phyloP scores from a whole-genome alignment of 1,140 invertebrate genomes.

The Riptortus pedestris region DNA sequence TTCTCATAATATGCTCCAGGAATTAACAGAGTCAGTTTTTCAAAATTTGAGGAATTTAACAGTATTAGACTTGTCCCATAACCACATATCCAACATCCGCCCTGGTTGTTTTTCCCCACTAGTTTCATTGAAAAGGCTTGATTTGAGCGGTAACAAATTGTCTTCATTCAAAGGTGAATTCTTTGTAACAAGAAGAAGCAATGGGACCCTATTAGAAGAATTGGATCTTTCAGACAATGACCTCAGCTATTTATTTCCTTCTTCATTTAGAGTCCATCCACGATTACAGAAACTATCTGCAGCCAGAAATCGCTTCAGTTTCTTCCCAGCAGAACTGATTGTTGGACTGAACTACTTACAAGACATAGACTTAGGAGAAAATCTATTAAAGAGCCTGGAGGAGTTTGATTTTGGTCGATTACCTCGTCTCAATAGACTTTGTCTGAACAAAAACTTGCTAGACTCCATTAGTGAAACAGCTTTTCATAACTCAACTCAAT shows the following conservation, averaged over 20 bases:
- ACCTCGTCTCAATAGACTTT: conserved; percentile 53
- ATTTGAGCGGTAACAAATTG: conserved; percentile 57
- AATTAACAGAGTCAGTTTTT: conserved; percentile 60
- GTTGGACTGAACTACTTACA: conserved; percentile 54
- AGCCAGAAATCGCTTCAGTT: conserved; percentile 62
- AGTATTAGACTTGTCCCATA: conserved; percentile 58
- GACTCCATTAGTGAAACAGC: conserved; percentile 72
- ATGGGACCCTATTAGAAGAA: conserved; percentile 51
- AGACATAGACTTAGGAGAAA: conserved; percentile 60
- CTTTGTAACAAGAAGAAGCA: conserved; percentile 51
- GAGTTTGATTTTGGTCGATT: conserved; percentile 75
- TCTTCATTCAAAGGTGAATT: conserved; percentile 68
- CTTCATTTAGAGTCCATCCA: conserved; percentile 71
- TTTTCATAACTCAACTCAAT: conserved; percentile 80
- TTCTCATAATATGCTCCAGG: conserved; percentile 53
- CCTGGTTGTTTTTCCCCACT: conserved; percentile 53
- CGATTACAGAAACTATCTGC: conserved; percentile 55
- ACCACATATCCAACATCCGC: conserved; percentile 64
- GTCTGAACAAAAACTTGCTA: conserved; percentile 62
- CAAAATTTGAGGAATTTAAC: conserved; percentile 60
- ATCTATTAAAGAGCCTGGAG: conserved; percentile 62
- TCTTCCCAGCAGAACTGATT: conserved; percentile 71
- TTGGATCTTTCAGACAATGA: conserved; percentile 66
- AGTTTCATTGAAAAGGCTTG: conserved; percentile 55
- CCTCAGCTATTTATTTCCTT: conserved; percentile 64